Evolutionary conservation across 2,797 vertebrate genomes (phyloP), one percentile per base, ranked within the genome.

Genomic region (Chaunax sp.): DNA sequence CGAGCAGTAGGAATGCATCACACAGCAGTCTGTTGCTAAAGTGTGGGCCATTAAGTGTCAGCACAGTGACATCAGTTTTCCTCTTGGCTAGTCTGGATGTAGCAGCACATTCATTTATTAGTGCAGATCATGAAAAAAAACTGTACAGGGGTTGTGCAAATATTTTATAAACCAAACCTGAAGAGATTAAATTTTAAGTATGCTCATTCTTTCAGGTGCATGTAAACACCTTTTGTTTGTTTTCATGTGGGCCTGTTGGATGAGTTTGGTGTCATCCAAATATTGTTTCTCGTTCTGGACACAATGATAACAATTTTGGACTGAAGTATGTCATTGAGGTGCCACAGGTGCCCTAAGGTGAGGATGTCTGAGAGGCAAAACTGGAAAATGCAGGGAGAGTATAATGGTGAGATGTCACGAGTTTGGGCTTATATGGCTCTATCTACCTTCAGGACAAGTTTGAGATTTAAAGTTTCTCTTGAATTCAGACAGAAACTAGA

Each of bases 31-130:
- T 65, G 69, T 19, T 61, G 54, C 67, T 68, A 51, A 70, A 64
- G 52, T n/a, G 38, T 40, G 22, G 45, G 43, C 49, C 53, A 12
- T 20, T 54, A 40, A 33, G 49, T 70, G 63, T 73, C 72, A 70
- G 55, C 46, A 43, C 38, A 37, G 64, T 67, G 65, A 81, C 76
- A 79, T 77, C 50, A 49, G 63, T 77, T 83, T 60, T 64, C 26
- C 71, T 73, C 52, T 40, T 15, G 50, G 69, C 69, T 52, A 18
- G 74, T 72, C 14, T 77, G 47, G 44, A 56, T 72, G 52, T 68
- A 75, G 51, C 22, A 20, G 81, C 69, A 78, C 46, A 37, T 22
- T 73, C 41, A 25, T 69, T 81, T 61, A 76, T 69, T 70, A 65
- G 40, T 10, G 33, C 13, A 33, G 57, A 51, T 52, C 75, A 70